Evolutionary conservation across 2,797 vertebrate species (phyloP), one percentile per base, ranked within the genome.

Genomic region (Pachyuromys duprasi): DNA sequence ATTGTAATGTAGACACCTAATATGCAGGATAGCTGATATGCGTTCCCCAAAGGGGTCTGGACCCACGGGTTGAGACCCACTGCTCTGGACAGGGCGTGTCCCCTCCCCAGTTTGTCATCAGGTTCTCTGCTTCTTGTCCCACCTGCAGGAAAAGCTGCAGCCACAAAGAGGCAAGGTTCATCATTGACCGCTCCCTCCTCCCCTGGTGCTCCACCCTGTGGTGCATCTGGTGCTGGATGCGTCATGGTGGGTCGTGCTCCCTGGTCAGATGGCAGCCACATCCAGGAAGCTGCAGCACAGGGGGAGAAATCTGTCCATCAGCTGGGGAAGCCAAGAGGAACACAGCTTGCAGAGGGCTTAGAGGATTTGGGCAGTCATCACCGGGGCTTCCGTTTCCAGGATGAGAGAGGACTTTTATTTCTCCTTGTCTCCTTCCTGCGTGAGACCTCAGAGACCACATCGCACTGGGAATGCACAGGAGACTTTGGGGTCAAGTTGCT

Each of bases 211-310:
- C 45, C 45, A 57, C 13, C 55, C 55, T 8, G 3, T 0, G 1
- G 22, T 8, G 22, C 17, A 0, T 45, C 67, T 4, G 33, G 62
- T 31, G 42, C 13, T 36, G 15, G 17, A 6, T 11, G 14, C 80
- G 55, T 24, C 2, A 0, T 3, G 33, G 13, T 45, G 49, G 83
- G 22, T n/a, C 55, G 31, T 22, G 53, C 78, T 13, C 3, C 28
- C 2, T 4, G 4, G 4, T 0, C 0, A 8, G 33, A 24, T 49
- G 2, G 70, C 14, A 33, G 86, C 84, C 18, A 0, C 8, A 4
- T 65, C 70, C 11, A 67, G 49, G 33, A 15, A 55, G 31, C 81
- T 0, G 6, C 20, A 81, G 8, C 18, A n/a, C 22, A 86, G 26
- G 62, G 7, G 4, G 57, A 60, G 55, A 60, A 55, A 14, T 31